Evolutionary conservation across 2,888 invertebrate species (phyloP).

Genomic region (Agrochola circellaris): DNA sequence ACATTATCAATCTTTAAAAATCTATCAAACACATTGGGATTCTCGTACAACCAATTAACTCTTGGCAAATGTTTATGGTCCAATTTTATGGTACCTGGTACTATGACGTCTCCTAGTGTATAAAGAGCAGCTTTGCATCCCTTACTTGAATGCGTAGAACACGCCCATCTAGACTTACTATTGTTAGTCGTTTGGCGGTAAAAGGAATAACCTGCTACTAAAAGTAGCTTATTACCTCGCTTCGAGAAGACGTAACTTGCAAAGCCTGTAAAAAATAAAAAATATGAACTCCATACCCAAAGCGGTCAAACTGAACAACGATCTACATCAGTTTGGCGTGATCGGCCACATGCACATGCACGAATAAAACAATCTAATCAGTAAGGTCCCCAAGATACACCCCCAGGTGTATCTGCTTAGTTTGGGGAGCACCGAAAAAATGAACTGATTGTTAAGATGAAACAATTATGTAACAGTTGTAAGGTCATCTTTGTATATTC

Average conservation of each 20-base stretch:
- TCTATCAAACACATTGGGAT: slow-evolving; percentile 10
- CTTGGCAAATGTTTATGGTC: slow-evolving; percentile 20
- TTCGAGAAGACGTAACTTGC: slow-evolving; percentile 39
- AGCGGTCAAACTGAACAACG: not conserved
- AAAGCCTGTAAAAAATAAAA: slow-evolving; percentile 17
- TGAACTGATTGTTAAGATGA: not conserved
- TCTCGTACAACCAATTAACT: slow-evolving; percentile 36
- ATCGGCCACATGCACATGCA: not conserved
- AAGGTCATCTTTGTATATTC: not conserved
- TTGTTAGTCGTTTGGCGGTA: slow-evolving; percentile 26
- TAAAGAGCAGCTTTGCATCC: slow-evolving; percentile 35
- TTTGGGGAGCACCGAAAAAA: too few species aligned
- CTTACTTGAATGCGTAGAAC: slow-evolving; percentile 34
- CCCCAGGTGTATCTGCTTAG: too few species aligned
- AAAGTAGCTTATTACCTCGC: slow-evolving; percentile 31
- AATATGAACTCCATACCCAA: slow-evolving; percentile 1
- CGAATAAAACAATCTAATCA: not conserved
- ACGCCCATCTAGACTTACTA: slow-evolving; percentile 34
- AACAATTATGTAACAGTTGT: not conserved
- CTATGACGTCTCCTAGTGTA: slow-evolving; percentile 7
- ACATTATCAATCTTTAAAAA: slow-evolving; percentile 28
- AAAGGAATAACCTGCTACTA: slow-evolving; percentile 38
- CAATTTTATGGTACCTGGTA: slow-evolving; percentile 19
- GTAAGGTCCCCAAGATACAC: not conserved
- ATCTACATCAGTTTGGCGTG: not conserved